Evolutionary conservation across 2,797 vertebrate species (phyloP).

Genomic region (Clarias laeviceps): DNA sequence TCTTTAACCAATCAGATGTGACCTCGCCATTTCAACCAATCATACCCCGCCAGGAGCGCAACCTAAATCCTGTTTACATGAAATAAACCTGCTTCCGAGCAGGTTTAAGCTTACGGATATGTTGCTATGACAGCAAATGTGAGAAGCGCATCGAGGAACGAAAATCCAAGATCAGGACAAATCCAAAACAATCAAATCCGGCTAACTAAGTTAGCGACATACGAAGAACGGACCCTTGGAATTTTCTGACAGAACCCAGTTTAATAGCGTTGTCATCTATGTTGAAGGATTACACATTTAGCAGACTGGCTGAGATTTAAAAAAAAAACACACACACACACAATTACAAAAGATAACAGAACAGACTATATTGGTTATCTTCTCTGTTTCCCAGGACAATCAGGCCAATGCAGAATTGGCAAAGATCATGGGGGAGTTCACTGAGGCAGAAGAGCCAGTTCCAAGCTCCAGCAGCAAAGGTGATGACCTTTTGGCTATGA

Average conservation of each 20-base stretch:
- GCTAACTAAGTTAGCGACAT: no score
- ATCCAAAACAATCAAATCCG: no score
- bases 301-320: conserved; percentile 38
- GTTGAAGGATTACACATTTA: conserved; percentile 39
- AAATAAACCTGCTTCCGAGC: no score
- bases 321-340: neutral
- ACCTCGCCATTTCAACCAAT: no score
- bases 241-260: conserved; percentile 22
- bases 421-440: conserved; percentile 92
- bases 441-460: conserved; percentile 70
- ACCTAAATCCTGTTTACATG: no score
- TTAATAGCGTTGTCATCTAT: conserved; percentile 41
- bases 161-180: no score
- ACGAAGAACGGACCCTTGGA: no score
- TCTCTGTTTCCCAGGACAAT: conserved; percentile 81
- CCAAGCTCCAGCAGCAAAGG: conserved; percentile 82
- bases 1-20: no score
- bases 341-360: neutral
- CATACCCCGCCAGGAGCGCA: no score
- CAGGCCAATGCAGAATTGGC: conserved; percentile 82
- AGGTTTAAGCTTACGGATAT: no score
- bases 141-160: no score
- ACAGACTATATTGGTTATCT: conserved; percentile 22
- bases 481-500: conserved; percentile 92
- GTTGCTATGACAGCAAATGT: no score